Conservation (phyloP, 2,113 vertebrate genomes). For the Pipra filicauda region DNA sequence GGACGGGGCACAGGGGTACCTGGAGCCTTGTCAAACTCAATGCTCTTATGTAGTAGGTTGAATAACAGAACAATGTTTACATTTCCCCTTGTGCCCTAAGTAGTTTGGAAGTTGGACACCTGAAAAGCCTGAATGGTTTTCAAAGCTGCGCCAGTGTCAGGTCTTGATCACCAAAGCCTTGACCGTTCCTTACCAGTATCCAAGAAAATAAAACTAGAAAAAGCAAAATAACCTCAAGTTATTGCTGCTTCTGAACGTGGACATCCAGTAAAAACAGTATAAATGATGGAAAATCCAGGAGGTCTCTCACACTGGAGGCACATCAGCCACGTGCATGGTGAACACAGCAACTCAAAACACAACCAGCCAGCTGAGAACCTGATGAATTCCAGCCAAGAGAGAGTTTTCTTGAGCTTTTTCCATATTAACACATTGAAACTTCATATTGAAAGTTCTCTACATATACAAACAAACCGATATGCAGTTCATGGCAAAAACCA, state of each 20-base stretch:
- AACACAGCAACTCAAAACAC: neutral
- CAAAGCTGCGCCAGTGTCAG: slow-evolving; percentile 10
- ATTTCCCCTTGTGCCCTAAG: slow-evolving; percentile 63
- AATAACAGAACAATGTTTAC: slow-evolving; percentile 78
- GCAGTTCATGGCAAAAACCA: neutral
- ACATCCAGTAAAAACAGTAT: neutral
- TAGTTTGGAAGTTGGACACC: slow-evolving; percentile 40
- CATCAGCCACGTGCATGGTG: rapidly evolving
- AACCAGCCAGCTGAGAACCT: neutral
- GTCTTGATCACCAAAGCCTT: slow-evolving; percentile 35
- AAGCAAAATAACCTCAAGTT: neutral
- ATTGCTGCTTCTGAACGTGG: neutral
- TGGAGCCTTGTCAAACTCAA: slow-evolving; percentile 70
- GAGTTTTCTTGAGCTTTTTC: neutral
- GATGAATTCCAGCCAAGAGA: neutral
- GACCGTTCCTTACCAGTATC: neutral
- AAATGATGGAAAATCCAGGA: neutral
- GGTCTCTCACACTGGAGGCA: neutral
- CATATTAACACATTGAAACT: neutral
- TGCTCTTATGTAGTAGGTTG: slow-evolving; percentile 72
- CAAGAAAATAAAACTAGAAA: neutral
- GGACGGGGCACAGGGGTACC: slow-evolving; percentile 60
- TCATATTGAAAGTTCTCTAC: neutral
- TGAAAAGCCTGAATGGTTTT: slow-evolving; percentile 47
- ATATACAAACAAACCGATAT: neutral